Evolutionary conservation across 2,888 invertebrate genomes (phyloP).

Genomic region (Lasiommata megera): DNA sequence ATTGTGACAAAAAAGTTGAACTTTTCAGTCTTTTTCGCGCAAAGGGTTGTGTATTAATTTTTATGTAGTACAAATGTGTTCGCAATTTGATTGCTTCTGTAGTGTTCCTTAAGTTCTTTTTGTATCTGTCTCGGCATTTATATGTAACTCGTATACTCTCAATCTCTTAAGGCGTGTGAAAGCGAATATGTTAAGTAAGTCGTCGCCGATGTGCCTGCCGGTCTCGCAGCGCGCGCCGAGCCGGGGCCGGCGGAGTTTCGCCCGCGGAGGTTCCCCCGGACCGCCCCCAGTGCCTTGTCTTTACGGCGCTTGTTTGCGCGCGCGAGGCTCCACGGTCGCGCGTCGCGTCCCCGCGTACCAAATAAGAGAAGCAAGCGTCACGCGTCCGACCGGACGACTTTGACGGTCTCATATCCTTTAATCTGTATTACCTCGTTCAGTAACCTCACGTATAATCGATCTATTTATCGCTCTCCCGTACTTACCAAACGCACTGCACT

Average conservation of each 20-base stretch:
- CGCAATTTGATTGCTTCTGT: slow-evolving; percentile 81
- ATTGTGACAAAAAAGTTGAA: slow-evolving; percentile 75
- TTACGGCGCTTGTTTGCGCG: slow-evolving; percentile 26
- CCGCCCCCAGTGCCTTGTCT: slow-evolving; percentile 30
- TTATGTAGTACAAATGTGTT: slow-evolving; percentile 82
- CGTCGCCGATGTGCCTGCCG: slow-evolving; percentile 44
- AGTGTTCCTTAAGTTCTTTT: slow-evolving; percentile 78
- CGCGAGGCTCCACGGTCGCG: slow-evolving; percentile 17
- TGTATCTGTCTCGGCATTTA: slow-evolving; percentile 71
- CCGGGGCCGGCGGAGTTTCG: background rate
- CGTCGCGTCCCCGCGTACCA: slow-evolving; percentile 56
- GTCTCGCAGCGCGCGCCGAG: background rate
- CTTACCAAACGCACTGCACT: slow-evolving; percentile 74
- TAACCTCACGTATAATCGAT: slow-evolving; percentile 69
- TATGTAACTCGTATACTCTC: slow-evolving; percentile 69
- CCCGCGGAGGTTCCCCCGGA: slow-evolving; percentile 15
- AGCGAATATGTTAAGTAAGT: slow-evolving; percentile 37
- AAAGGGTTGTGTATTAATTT: slow-evolving; percentile 81
- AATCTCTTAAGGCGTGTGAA: slow-evolving; percentile 49
- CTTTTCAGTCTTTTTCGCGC: slow-evolving; percentile 79
- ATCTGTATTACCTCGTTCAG: slow-evolving; percentile 72
- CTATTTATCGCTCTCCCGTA: slow-evolving; percentile 66
- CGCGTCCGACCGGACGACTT: slow-evolving; percentile 14
- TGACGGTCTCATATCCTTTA: slow-evolving; percentile 47
- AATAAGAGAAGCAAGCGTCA: slow-evolving; percentile 60